phyloP scores from a whole-genome alignment of 2,797 vertebrate species.

The Bradypus variegatus region DNA sequence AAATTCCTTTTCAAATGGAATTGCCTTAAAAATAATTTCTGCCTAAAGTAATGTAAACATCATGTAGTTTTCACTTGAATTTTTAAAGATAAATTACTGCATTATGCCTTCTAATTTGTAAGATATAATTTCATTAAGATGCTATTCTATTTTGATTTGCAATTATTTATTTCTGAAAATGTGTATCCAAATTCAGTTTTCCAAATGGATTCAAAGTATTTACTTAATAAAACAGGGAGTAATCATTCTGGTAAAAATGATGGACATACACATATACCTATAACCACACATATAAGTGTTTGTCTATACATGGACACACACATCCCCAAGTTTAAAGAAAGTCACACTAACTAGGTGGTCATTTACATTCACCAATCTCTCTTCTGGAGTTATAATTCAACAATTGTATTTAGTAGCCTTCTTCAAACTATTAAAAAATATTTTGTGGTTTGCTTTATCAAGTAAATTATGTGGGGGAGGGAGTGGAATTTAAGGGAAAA shows the following conservation, averaged over 20 bases:
- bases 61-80: background rate
- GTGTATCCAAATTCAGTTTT: background rate
- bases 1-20: background rate
- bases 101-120: background rate
- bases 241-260: background rate
- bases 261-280: background rate
- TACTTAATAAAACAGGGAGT: background rate
- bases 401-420: background rate
- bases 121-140: background rate
- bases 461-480: background rate
- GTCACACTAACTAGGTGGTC: background rate
- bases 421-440: background rate
- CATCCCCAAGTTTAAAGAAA: background rate
- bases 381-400: background rate
- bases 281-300: background rate
- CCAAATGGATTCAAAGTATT: background rate
- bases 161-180: constrained; percentile 12
- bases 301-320: background rate
- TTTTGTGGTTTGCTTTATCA: background rate
- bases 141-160: background rate
- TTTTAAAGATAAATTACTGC: background rate
- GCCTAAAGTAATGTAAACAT: background rate
- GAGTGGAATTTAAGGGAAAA: background rate
- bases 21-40: background rate
- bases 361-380: background rate